Conservation (phyloP, 1,140 invertebrate genomes). For the Lepidurus arcticus region DNA sequence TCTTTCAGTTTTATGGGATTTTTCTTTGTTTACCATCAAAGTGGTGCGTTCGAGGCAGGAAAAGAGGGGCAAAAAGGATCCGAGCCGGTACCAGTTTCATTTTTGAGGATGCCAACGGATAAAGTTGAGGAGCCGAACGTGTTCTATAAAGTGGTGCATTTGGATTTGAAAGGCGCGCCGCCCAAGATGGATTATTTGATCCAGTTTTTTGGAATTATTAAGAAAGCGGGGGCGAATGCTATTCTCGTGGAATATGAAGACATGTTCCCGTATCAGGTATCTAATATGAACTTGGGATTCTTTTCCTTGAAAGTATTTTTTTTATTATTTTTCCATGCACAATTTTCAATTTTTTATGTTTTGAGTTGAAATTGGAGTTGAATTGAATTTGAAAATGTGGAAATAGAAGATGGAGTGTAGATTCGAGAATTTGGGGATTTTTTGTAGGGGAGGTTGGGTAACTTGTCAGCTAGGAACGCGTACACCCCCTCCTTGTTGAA, state of each 20-base stretch:
- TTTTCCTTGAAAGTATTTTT: too few relatives aligned
- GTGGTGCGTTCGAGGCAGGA: background rate
- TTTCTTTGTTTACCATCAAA: background rate
- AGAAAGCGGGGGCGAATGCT: conserved; percentile 74
- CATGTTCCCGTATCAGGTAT: conserved; percentile 78
- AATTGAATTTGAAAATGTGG: background rate
- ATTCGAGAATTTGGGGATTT: background rate
- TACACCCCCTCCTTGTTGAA: conserved; percentile 21
- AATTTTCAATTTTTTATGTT: too few relatives aligned
- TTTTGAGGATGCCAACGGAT: background rate
- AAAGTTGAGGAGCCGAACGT: background rate
- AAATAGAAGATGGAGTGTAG: background rate
- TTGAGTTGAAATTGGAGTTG: background rate
- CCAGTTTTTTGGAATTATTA: conserved; percentile 50
- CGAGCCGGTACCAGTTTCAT: background rate
- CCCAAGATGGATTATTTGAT: conserved; percentile 61
- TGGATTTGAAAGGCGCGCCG: conserved; percentile 68
- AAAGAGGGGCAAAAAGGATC: background rate
- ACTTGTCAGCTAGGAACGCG: background rate
- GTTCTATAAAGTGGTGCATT: conserved; percentile 55
- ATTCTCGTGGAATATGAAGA: conserved; percentile 94
- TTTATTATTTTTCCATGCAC: too few relatives aligned
- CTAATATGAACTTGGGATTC: too few relatives aligned
- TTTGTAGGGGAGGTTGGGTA: background rate
- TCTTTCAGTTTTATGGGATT: background rate